Evolutionary conservation across 1,140 invertebrate genomes (phyloP), one percentile per base, ranked within the genome.

Genomic region (Bombus waltoni): DNA sequence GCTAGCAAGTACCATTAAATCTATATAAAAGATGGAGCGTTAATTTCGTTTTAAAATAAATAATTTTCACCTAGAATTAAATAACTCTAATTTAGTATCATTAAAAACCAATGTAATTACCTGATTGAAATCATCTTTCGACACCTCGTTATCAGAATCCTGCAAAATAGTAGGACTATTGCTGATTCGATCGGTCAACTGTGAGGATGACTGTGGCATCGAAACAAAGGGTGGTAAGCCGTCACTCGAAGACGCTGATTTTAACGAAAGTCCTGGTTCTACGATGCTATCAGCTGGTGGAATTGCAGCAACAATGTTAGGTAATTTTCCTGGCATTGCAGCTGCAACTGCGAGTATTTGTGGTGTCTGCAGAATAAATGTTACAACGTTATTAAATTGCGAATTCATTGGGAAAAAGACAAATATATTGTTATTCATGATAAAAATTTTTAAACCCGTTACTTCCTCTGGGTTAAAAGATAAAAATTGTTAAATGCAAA

Each of bases 181-280:
- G 87, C 95, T 94, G 25, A 95, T 94, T 86, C 94, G 91, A 74
- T 95, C 90, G 3, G 94, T 95, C 2, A 95, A 80, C 65, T 95
- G 92, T 38, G 93, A 73, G 3, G 91, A 92, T 2, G 94, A 95
- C 53, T 86, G 91, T 28, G 95, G 94, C 93, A 95, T 95, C 3
- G 94, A 92, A 3, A 95, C 85, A 76, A 95, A 95, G 32, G 94
- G 92, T 57, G 94, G 95, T 44, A 95, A 79, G 18, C 91, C 93
- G 28, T 35, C 70, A 32, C 82, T 91, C 66, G 87, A 78, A 11
- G 65, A 44, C 1, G 57, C 38, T 25, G 53, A 83, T 78, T 86
- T 90, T 70, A 73, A 88, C 28, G 76, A 44, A 38, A 42, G 11
- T 1, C 93, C 93, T 0, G 82, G 22, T 22, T 89, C 87, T 1